Conservation (phyloP, 2,113 vertebrate genomes). For the Australoheros scitulus region DNA sequence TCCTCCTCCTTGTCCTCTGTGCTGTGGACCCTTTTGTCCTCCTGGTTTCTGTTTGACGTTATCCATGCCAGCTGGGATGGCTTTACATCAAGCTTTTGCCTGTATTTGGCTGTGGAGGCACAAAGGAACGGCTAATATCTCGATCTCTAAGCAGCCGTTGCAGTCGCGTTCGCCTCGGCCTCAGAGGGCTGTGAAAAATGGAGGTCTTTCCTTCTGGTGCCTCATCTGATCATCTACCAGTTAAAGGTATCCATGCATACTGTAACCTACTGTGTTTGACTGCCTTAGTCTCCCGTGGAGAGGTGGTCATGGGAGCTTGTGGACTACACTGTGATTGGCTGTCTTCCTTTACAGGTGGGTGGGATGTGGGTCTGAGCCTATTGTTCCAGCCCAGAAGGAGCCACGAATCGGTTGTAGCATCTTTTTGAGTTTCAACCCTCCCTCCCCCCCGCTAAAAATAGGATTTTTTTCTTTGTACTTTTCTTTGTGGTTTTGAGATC, state of each 20-base stretch:
- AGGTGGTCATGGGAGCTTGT: conserved; percentile 77
- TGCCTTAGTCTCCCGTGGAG: conserved; percentile 80
- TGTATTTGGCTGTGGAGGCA: background rate
- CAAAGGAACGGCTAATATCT: background rate
- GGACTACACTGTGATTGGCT: conserved; percentile 82
- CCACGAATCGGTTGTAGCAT: conserved; percentile 75
- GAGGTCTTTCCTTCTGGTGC: conserved; percentile 57
- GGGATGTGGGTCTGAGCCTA: conserved; percentile 31
- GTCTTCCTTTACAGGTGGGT: conserved; percentile 18
- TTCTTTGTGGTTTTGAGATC: conserved; percentile 6
- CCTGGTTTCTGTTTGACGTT: background rate
- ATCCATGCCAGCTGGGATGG: background rate
- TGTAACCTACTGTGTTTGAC: conserved; percentile 75
- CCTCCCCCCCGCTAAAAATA: conserved; percentile 12
- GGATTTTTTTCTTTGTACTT: conserved; percentile 42
- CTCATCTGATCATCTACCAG: conserved; percentile 49
- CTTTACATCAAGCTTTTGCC: background rate
- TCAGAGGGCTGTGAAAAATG: background rate
- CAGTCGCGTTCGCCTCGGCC: background rate
- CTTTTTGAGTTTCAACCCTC: conserved; percentile 51
- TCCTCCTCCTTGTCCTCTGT: background rate
- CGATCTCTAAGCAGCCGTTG: background rate
- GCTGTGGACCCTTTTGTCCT: background rate
- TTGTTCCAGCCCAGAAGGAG: conserved; percentile 48
- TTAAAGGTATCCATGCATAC: conserved; percentile 49